phyloP scores from a whole-genome alignment of 1,140 invertebrate species.

The Eupeodes corollae region DNA sequence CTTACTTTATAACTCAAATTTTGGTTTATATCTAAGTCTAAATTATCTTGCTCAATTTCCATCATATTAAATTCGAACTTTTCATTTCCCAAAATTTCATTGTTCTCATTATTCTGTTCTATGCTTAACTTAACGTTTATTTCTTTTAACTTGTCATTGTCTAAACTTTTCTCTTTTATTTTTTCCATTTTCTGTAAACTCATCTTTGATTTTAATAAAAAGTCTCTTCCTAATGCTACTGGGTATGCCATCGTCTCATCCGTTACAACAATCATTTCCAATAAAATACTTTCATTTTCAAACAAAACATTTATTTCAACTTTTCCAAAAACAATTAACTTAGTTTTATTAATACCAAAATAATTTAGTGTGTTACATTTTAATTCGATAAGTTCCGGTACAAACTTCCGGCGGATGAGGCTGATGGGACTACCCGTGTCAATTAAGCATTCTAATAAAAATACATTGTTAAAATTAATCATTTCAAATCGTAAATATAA shows the following conservation, averaged over 20 bases:
- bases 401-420: neutral
- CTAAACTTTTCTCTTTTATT: neutral
- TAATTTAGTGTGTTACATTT: neutral
- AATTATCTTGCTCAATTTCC: neutral
- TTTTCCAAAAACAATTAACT: constrained; percentile 1
- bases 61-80: neutral
- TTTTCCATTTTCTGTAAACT: neutral
- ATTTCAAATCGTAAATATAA: neutral
- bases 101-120: too few species aligned
- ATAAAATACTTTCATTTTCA: neutral
- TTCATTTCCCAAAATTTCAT: neutral
- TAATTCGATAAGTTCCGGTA: neutral
- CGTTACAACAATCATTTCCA: constrained; percentile 9
- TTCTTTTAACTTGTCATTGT: neutral
- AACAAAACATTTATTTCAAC: neutral
- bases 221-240: constrained; percentile 5
- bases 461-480: neutral
- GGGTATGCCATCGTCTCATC: constrained; percentile 7
- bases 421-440: neutral
- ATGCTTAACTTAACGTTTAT: too few species aligned
- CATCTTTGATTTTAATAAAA: neutral
- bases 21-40: neutral
- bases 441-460: neutral
- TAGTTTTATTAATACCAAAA: constrained; percentile 1
- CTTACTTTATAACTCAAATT: neutral